These are phyloP conservation scores for Oriolus oriolus DNA, from an alignment of 2,113 vertebrate genomes.

Conservation along the genomic window DNA sequence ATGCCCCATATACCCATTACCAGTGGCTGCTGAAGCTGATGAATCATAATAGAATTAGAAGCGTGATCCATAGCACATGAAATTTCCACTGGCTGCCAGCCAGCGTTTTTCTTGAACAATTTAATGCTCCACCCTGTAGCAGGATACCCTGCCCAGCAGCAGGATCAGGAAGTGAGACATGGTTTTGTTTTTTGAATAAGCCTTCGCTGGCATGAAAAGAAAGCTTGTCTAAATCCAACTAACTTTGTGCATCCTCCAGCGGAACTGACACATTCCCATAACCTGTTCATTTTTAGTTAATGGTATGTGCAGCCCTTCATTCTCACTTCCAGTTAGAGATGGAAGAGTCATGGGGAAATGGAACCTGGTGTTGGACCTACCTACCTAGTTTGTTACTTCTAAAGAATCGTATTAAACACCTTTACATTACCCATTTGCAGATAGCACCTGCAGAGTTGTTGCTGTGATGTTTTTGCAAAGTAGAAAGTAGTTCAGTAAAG, in stretches of 20 bases:
- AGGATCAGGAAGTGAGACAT: conserved; percentile 72
- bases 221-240: conserved; percentile 47
- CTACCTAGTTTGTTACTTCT: not conserved
- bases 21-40: not conserved
- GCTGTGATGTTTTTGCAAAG: not conserved
- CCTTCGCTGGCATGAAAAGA: conserved; percentile 60
- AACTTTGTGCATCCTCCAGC: not conserved
- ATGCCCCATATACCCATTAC: not conserved
- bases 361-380: not conserved
- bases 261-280: not conserved
- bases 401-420: not conserved
- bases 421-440: not conserved
- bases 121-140: conserved; percentile 76
- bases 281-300: not conserved
- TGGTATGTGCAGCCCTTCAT: not conserved
- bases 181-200: conserved; percentile 68
- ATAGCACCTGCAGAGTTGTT: not conserved
- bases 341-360: not conserved
- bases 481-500: not conserved
- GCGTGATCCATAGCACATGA: conserved; percentile 22
- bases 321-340: not conserved
- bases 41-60: conserved; percentile 36
- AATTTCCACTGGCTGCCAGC: conserved; percentile 71
- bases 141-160: conserved; percentile 79
- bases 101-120: conserved; percentile 66